A percentile compares a stretch with the other conserved stretches of the same genome.
phyloP scores from a whole-genome alignment of 1,140 invertebrate species.

The Uloborus diversus region DNA sequence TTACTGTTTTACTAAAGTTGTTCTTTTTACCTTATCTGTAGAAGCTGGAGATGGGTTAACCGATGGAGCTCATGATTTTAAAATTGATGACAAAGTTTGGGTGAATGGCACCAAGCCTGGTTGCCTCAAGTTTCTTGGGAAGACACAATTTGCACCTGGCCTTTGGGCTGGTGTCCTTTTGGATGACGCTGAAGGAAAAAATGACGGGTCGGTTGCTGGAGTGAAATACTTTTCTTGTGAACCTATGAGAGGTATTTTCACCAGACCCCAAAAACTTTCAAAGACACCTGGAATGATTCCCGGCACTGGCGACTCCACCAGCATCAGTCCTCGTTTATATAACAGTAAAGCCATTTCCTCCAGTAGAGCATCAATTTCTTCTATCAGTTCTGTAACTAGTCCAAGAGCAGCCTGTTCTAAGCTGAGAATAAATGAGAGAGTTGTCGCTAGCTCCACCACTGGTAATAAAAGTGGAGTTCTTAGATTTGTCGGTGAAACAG shows the following conservation, averaged over 20 bases:
- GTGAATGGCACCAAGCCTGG: conserved; percentile 95
- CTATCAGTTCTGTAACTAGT: conserved; percentile 10
- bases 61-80: conserved; percentile 92
- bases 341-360: neutral
- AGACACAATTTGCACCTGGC: conserved; percentile 91
- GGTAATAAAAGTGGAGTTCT: conserved; percentile 89
- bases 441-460: conserved; percentile 86
- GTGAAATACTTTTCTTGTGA: conserved; percentile 93
- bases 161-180: conserved; percentile 96
- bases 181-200: conserved; percentile 95
- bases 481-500: conserved; percentile 82
- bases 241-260: conserved; percentile 90
- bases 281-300: neutral
- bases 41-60: conserved; percentile 43
- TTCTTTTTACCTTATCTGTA: neutral
- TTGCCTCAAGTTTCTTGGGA: conserved; percentile 93
- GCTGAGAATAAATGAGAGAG: conserved; percentile 85
- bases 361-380: neutral
- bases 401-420: conserved; percentile 63
- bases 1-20: no score
- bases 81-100: conserved; percentile 93
- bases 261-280: conserved; percentile 71
- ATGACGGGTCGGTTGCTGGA: conserved; percentile 94
- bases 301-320: neutral
- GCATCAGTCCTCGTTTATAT: neutral